phyloP scores from a whole-genome alignment of 2,888 invertebrate genomes.

The Eupithecia centaureata region DNA sequence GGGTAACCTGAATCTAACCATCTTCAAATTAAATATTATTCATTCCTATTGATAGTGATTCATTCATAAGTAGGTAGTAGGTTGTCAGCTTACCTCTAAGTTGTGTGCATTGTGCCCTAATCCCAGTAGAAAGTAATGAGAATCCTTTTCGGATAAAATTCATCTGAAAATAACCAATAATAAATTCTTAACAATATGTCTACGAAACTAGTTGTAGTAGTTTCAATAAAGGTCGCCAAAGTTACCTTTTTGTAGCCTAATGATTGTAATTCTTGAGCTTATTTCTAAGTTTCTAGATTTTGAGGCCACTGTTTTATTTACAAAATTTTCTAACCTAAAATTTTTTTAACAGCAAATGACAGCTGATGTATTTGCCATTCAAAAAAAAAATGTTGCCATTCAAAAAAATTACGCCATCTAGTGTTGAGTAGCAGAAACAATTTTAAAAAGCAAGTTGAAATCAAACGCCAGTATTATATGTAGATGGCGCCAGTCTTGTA shows the following conservation, averaged over 20 bases:
- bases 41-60: neutral
- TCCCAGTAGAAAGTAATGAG: constrained; percentile 64
- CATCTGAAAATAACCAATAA: constrained; percentile 62
- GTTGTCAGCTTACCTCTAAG: constrained; percentile 55
- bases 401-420: constrained; percentile 26
- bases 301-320: constrained; percentile 16
- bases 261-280: neutral
- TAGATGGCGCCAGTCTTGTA: constrained; percentile 17
- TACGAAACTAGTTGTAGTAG: neutral
- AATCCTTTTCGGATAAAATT: constrained; percentile 72
- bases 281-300: neutral
- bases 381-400: constrained; percentile 18
- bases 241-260: constrained; percentile 26
- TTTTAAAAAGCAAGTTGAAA: neutral
- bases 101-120: constrained; percentile 64
- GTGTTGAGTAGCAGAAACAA: constrained; percentile 18
- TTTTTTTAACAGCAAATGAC: too few relatives aligned
- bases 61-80: neutral
- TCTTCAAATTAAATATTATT: neutral
- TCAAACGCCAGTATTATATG: neutral
- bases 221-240: neutral
- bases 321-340: constrained; percentile 17
- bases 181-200: neutral
- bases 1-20: constrained; percentile 10
- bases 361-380: neutral